Base-by-base conservation (phyloP, 2,888 invertebrate species). In the Drosophila macrospina region DNA sequence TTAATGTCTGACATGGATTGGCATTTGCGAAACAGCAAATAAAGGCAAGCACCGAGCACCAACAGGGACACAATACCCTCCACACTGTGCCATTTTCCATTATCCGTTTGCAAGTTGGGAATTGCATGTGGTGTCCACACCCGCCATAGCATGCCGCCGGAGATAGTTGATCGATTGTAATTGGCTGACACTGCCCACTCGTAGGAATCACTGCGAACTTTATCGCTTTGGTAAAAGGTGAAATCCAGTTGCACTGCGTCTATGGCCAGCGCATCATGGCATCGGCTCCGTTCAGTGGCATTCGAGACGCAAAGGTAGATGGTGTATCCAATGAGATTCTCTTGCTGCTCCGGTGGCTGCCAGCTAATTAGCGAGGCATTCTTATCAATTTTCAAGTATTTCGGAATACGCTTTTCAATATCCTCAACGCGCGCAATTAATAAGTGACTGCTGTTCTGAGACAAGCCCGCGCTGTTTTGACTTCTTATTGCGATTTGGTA, bases 81-180 rank as follows among this genome's bases (percentile, higher is more conserved):
- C 0, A 66, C 0, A 1, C 5, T 32, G 2, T 36, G 44, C 20
- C 20, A 20, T 2, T 0, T 13, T 8, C 7, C 4, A 10, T 20
- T 11, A 0, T 39, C 1, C 1, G 15, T 7, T 13, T n/a, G 4
- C 2, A 8, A 4, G 8, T 52, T 6, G 6, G 10, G 0, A 2
- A 6, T 28, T 0, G 1, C 8, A 15, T n/a, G 10, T 32, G 11
- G 20, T 0, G n/a, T 30, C 51, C 44, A 32, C 15, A 15, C 0
- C n/a, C 44, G 20, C 80, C 80, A 70, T 1, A 16, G 1, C 45
- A 83, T 60, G 11, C 71, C 79, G 4, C 75, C 71, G 8, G 57
- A 37, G 2, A 2, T 1, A 0, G 1, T 10, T 6, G 15, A 0
- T 4, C 34, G 4, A 2, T 7, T 24, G n/a, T 76, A 80, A 4